Percentiles rank a stretch among this genome's conserved stretches.
Conservation (phyloP, 37 sponge, comb jelly and placozoan genomes). For the Bolinopsis microptera region DNA sequence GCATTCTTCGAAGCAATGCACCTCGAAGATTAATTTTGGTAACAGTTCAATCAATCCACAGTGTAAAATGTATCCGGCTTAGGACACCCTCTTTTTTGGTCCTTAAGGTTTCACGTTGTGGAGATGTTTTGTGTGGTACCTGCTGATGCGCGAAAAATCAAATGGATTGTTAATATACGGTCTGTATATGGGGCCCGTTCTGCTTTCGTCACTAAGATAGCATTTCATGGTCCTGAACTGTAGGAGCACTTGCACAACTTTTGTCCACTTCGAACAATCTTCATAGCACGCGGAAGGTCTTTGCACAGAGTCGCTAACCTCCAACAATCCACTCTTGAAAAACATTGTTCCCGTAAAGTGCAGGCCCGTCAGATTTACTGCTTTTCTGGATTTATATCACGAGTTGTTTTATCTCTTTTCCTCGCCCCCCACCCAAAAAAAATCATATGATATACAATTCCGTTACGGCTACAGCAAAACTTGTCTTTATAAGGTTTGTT, state of each 20-base stretch:
- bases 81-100: neutral
- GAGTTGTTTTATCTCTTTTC: too few species aligned
- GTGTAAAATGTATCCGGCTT: neutral
- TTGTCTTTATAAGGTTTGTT: neutral
- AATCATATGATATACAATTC: constrained; percentile 53
- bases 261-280: neutral
- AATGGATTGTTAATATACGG: neutral
- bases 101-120: too few species aligned
- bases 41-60: constrained; percentile 13
- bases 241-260: neutral
- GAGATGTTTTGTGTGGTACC: too few species aligned
- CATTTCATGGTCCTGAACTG: neutral
- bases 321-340: neutral
- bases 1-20: neutral
- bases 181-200: neutral
- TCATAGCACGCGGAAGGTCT: neutral
- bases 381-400: too few species aligned
- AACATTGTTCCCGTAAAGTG: too few species aligned
- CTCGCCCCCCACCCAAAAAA: neutral
- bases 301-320: neutral
- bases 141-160: neutral
- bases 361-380: too few species aligned
- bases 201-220: neutral
- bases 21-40: neutral
- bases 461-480: neutral